These are phyloP conservation scores for Austrolebias charrua DNA, from an alignment of 2,797 vertebrate species.

Conservation along the genomic window DNA sequence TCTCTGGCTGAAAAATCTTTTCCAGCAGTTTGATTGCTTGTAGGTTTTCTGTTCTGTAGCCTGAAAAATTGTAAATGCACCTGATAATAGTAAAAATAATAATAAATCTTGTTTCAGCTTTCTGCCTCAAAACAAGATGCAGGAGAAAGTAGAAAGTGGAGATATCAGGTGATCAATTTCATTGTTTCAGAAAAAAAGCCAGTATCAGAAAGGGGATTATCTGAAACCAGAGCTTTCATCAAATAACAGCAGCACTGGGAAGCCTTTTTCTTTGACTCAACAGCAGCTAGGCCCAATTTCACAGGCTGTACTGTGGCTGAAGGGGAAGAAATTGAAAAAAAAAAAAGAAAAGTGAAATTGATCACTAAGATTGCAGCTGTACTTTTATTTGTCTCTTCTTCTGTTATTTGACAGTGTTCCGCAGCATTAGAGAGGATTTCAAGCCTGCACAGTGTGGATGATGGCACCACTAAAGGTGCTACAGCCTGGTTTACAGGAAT, in stretches of 20 bases:
- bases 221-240: constrained; percentile 77
- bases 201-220: constrained; percentile 64
- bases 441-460: constrained; percentile 69
- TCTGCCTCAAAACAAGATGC: constrained; percentile 55
- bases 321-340: constrained; percentile 84
- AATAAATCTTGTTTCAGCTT: constrained; percentile 55
- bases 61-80: constrained; percentile 52
- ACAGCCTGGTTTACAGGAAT: no score
- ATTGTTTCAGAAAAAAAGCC: constrained; percentile 59
- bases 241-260: constrained; percentile 71
- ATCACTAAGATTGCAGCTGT: constrained; percentile 86
- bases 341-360: constrained; percentile 84
- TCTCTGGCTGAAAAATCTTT: constrained; percentile 1
- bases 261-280: constrained; percentile 80
- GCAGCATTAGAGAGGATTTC: constrained; percentile 74
- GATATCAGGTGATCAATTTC: constrained; percentile 73
- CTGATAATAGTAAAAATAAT: constrained; percentile 35
- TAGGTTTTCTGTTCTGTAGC: constrained; percentile 17
- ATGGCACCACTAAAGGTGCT: constrained; percentile 53
- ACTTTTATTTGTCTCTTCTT: constrained; percentile 84
- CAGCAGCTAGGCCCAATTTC: constrained; percentile 86
- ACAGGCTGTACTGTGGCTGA: constrained; percentile 78
- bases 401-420: constrained; percentile 78
- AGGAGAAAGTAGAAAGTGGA: constrained; percentile 57
- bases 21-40: constrained; percentile 38